A percentile compares a stretch with the other conserved stretches of the same genome.
Evolutionary conservation across 2,888 invertebrate species (phyloP).

Genomic region (Lasioglossum zephyrum): DNA sequence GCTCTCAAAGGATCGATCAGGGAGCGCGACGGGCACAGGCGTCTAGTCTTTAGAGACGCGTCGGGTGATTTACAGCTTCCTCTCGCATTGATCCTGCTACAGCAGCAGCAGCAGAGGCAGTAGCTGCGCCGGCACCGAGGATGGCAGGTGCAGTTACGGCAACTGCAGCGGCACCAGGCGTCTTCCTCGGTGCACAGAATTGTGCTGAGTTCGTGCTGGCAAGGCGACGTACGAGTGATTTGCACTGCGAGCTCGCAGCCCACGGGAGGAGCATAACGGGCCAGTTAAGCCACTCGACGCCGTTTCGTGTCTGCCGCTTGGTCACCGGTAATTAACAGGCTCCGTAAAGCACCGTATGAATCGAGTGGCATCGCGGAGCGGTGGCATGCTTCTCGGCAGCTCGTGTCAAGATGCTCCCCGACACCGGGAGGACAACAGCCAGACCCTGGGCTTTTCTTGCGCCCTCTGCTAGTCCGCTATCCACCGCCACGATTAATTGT

Average conservation of each 20-base stretch:
- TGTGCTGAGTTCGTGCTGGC: slow-evolving; percentile 76
- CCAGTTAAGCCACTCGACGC: slow-evolving; percentile 68
- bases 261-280: slow-evolving; percentile 71
- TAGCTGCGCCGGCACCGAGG: slow-evolving; percentile 38
- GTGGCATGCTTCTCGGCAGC: slow-evolving; percentile 30
- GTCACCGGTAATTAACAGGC: slow-evolving; percentile 71
- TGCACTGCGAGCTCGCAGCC: slow-evolving; percentile 68
- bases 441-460: slow-evolving; percentile 31
- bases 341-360: slow-evolving; percentile 62
- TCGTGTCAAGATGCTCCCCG: slow-evolving; percentile 50
- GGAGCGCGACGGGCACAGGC: slow-evolving; percentile 26
- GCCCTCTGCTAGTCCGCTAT: slow-evolving; percentile 26
- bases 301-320: slow-evolving; percentile 67
- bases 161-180: slow-evolving; percentile 41
- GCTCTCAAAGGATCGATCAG: slow-evolving; percentile 10
- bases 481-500: slow-evolving; percentile 41
- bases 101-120: slow-evolving; percentile 41
- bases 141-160: slow-evolving; percentile 51
- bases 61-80: slow-evolving; percentile 69
- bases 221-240: slow-evolving; percentile 74
- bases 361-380: slow-evolving; percentile 44
- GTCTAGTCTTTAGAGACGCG: slow-evolving; percentile 60
- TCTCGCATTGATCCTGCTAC: slow-evolving; percentile 55
- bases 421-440: background rate
- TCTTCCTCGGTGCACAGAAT: slow-evolving; percentile 67